Conservation (phyloP, 2,797 vertebrate species). For the Meriones psammophilus region DNA sequence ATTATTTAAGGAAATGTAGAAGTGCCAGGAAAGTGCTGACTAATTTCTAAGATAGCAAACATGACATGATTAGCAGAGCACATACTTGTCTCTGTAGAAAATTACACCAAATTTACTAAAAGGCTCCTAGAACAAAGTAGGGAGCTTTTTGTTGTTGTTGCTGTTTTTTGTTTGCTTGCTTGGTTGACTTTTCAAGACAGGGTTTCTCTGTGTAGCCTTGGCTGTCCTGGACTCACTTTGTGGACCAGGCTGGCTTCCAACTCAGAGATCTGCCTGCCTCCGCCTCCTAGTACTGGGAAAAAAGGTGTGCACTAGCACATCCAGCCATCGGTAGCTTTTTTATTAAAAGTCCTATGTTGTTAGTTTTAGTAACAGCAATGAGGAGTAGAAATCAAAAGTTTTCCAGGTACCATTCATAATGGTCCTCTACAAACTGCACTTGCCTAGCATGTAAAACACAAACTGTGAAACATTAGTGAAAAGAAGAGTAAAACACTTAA, state of each 20-base stretch:
- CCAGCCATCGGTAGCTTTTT: no score
- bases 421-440: not conserved
- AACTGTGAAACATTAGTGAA: not conserved
- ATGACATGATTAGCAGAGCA: not conserved
- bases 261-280: no score
- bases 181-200: no score
- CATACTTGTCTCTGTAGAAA: slow-evolving; percentile 2
- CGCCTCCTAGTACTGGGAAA: no score
- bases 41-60: not conserved
- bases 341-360: not conserved
- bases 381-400: slow-evolving; percentile 39
- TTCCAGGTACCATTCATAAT: slow-evolving; percentile 48
- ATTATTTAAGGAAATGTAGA: slow-evolving; percentile 26
- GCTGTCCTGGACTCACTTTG: no score
- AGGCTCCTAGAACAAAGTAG: not conserved
- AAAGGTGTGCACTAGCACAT: no score
- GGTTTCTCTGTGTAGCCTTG: no score
- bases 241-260: no score
- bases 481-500: not conserved
- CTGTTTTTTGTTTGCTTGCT: no score
- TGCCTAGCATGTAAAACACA: not conserved
- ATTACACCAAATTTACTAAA: not conserved
- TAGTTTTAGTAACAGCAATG: slow-evolving; percentile 40
- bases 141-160: not conserved
- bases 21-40: not conserved